Percentiles rank a stretch among this genome's conserved stretches.
Conservation (phyloP, 2,888 invertebrate species). For the Lathronympha strigana region DNA sequence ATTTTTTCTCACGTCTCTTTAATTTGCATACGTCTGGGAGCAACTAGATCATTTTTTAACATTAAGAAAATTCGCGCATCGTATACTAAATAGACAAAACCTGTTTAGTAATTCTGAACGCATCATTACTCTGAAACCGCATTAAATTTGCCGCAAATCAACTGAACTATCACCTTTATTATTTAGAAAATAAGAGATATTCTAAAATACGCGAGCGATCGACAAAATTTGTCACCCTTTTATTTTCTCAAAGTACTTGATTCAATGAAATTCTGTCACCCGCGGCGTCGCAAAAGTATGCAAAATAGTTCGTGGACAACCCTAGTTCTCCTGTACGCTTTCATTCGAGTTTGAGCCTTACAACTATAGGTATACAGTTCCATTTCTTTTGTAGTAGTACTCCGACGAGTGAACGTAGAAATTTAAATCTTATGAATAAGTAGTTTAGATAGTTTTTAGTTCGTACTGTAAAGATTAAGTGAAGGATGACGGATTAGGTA, state of each 20-base stretch:
- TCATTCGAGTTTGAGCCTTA: constrained; percentile 2
- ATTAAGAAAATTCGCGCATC: constrained; percentile 61
- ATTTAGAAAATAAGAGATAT: background rate
- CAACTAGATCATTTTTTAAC: constrained; percentile 64
- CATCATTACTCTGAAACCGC: constrained; percentile 61
- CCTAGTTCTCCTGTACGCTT: constrained; percentile 45
- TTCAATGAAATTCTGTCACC: constrained; percentile 59
- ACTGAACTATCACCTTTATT: constrained; percentile 14
- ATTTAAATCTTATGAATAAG: constrained; percentile 45
- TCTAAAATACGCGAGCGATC: background rate
- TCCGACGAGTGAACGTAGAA: background rate
- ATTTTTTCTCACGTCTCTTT: constrained; percentile 68
- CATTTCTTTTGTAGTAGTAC: background rate
- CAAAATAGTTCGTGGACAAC: constrained; percentile 60
- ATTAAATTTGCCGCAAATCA: constrained; percentile 25
- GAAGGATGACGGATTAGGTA: constrained; percentile 68
- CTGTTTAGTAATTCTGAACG: constrained; percentile 77
- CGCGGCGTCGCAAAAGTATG: constrained; percentile 65
- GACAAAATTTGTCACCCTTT: constrained; percentile 48
- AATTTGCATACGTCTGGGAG: constrained; percentile 61
- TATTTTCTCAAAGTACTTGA: constrained; percentile 51
- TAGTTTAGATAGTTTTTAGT: constrained; percentile 14
- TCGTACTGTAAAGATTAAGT: constrained; percentile 36
- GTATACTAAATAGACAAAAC: constrained; percentile 78
- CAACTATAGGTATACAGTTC: background rate